Base-by-base conservation (phyloP, 2,888 invertebrate genomes). In the Clusia tigrina region DNA sequence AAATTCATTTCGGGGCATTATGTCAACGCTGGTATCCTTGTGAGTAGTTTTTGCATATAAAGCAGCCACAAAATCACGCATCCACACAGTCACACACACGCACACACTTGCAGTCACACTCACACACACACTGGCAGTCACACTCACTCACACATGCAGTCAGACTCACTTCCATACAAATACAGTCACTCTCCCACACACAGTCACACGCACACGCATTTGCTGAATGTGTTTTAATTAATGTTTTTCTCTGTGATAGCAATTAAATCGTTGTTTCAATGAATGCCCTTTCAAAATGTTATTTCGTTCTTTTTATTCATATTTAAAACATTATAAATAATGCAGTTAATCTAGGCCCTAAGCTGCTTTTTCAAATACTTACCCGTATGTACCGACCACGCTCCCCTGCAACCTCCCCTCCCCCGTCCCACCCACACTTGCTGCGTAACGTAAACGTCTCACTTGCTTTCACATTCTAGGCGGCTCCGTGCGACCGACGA, bases 401-500 rank as follows among this genome's bases (percentile, higher is more conserved):
- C n/a, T n/a, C n/a, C n/a, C n/a, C n/a, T n/a, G n/a, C n/a, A n/a
- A n/a, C n/a, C n/a, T n/a, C n/a, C n/a, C n/a, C n/a, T n/a, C n/a
- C n/a, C n/a, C n/a, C n/a, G n/a, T n/a, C n/a, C n/a, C n/a, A n/a
- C n/a, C n/a, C n/a, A n/a, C n/a, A n/a, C n/a, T n/a, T n/a, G n/a
- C n/a, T n/a, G n/a, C n/a, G n/a, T n/a, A n/a, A n/a, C n/a, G n/a
- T n/a, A n/a, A n/a, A n/a, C n/a, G n/a, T n/a, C 66, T 69, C 67
- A 67, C 64, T 67, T 48, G 48, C 48, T 48, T 22, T 48, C 10
- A 42, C 32, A 9, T 32, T 32, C 32, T 76, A 84, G 84, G 84
- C 77, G 84, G 84, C 64, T 84, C 84, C 20, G 88, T 93, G 62
- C 87, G 92, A 60, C 89, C 89, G 57, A 89, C 90, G 46, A 92